These are phyloP conservation scores for Ypsolopha scabrella DNA, from an alignment of 2,888 invertebrate species.

Conservation along the genomic window DNA sequence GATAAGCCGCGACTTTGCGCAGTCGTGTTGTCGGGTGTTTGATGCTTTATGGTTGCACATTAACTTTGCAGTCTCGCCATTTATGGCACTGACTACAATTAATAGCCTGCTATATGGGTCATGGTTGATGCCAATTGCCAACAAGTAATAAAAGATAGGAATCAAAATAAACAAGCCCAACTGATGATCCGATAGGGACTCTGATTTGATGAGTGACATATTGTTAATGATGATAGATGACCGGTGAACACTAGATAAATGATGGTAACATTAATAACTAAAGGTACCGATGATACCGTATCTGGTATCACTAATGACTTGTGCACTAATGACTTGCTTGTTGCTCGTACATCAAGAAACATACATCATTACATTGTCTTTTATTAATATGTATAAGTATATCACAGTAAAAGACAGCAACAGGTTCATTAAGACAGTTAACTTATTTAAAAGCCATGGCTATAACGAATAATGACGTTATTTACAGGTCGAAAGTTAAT, in stretches of 20 bases:
- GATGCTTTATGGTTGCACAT: constrained; percentile 35
- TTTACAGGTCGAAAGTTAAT: too few relatives aligned
- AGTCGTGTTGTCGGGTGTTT: constrained; percentile 23
- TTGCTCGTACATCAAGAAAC: too few relatives aligned
- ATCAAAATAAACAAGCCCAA: neutral
- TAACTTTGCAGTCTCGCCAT: constrained; percentile 35
- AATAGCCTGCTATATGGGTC: constrained; percentile 33
- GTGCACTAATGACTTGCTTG: too few relatives aligned
- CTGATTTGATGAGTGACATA: neutral
- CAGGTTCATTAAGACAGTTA: too few relatives aligned
- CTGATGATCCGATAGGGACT: neutral
- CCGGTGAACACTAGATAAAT: neutral
- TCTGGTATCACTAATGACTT: too few relatives aligned
- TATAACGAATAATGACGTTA: too few relatives aligned
- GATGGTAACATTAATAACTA: neutral
- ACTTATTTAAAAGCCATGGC: too few relatives aligned
- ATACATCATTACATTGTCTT: too few relatives aligned
- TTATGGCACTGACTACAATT: constrained; percentile 45
- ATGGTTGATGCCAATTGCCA: constrained; percentile 5
- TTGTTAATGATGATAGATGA: neutral
- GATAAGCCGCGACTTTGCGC: constrained; percentile 40
- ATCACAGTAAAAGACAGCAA: too few relatives aligned
- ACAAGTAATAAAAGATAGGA: constrained; percentile 6
- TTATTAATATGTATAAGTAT: too few relatives aligned
- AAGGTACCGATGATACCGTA: neutral